Base-by-base conservation (phyloP, 2,888 invertebrate genomes). In the Norana najaformis region DNA sequence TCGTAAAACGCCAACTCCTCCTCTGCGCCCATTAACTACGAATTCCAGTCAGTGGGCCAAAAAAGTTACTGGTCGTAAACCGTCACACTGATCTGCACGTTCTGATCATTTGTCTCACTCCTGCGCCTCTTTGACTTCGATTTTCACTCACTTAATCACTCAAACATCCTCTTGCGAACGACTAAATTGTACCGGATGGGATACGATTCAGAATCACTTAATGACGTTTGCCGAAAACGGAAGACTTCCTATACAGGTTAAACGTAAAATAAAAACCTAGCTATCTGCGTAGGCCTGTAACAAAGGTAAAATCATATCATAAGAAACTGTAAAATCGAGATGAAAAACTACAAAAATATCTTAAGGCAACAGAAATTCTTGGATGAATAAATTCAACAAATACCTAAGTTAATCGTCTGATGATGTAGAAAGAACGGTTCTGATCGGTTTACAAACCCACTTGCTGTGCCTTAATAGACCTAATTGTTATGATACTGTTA, bases 1-100 rank as follows among this genome's bases (percentile, higher is more conserved):
- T 89, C 89, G 36, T 47, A 53, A 30, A 89, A 47, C 34, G 41
- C 41, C 37, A 89, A 89, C 69, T 89, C 89, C 69, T 89, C 89
- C 37, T 36, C 69, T 23, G 53, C 53, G 35, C 89, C 89, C 69
- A 89, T 85, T 85, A 69, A 69, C 69, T 6, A 69, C 69, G 8
- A 69, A 69, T 69, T 69, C 30, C 69, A 69, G 69, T 69, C n/a
- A 69, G n/a, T 8, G 69, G 30, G n/a, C 13, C n/a, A 6, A 69
- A n/a, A 69, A 69, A 69, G 69, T 69, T 69, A 69, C 11, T 69
- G 11, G 69, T 69, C 69, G 69, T 69, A 30, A 69, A n/a, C 30
- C 69, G 69, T 69, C 69, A 69, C 69, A 69, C 3, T 69, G 69
- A n/a, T n/a, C 69, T n/a, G n/a, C 69, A 69, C 69, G 69, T 69